phyloP scores from a whole-genome alignment of 2,797 vertebrate genomes.

The Hippocampus kuda region DNA sequence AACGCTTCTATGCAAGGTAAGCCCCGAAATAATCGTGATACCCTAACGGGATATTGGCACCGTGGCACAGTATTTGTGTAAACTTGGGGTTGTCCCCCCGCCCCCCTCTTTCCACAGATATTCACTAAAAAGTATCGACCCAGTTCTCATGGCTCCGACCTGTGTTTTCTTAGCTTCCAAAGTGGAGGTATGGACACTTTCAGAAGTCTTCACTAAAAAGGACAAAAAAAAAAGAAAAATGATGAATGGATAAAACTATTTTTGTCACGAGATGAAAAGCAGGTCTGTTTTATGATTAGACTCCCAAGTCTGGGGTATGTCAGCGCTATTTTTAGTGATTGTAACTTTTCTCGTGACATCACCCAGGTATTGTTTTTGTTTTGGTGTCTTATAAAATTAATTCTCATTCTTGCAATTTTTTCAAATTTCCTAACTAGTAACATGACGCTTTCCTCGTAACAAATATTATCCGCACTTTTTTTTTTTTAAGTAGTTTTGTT shows the following conservation, averaged over 20 bases:
- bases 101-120: constrained; percentile 66
- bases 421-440: no score
- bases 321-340: no score
- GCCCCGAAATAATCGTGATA: background rate
- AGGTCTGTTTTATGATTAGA: no score
- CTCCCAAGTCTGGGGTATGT: no score
- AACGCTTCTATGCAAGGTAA: constrained; percentile 99
- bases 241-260: background rate
- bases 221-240: background rate
- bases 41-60: background rate
- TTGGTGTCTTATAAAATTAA: no score
- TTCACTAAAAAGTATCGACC: constrained; percentile 98
- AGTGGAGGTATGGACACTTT: constrained; percentile 80
- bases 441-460: no score
- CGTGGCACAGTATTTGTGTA: background rate
- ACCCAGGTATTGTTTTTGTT: no score
- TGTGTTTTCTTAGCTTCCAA: constrained; percentile 99
- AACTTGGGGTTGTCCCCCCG: background rate
- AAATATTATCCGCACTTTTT: no score
- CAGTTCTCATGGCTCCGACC: constrained; percentile 98
- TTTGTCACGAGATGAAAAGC: no score
- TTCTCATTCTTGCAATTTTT: no score
- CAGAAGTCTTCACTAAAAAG: background rate
- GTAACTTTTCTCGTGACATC: no score
- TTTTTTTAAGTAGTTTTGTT: background rate